Conservation (phyloP, 2,888 invertebrate species). For the Germaria angustata region DNA sequence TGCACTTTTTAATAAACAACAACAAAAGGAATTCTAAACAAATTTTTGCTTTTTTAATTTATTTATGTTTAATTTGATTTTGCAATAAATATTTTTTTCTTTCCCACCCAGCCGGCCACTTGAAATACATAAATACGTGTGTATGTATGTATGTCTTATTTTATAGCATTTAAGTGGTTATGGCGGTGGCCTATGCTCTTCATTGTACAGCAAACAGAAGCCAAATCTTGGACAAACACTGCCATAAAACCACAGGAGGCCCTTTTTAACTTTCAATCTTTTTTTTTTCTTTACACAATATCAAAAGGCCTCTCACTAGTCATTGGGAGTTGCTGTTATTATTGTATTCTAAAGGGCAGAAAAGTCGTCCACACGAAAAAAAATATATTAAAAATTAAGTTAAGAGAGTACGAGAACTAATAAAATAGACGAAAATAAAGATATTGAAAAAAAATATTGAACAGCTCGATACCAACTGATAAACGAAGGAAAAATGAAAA, state of each 20-base stretch:
- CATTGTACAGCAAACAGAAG: constrained; percentile 39
- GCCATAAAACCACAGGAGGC: constrained; percentile 53
- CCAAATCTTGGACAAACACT: constrained; percentile 23
- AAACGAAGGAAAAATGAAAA: background rate
- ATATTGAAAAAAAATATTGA: constrained; percentile 4
- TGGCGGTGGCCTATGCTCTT: background rate
- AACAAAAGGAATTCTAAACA: background rate
- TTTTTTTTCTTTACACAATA: background rate
- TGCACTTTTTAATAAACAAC: constrained; percentile 21
- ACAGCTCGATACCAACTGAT: constrained; percentile 28
- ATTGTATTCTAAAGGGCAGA: no score
- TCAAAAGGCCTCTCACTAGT: constrained; percentile 20
- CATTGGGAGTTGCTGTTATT: constrained; percentile 10
- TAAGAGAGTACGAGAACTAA: background rate
- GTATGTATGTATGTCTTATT: background rate
- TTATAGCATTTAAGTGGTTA: background rate
- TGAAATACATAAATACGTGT: background rate
- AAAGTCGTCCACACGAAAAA: background rate
- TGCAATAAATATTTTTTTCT: constrained; percentile 41
- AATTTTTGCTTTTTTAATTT: background rate
- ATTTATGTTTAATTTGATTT: constrained; percentile 54
- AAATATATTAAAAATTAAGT: background rate
- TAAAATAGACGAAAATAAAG: constrained; percentile 3
- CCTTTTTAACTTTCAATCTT: background rate
- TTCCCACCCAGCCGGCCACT: background rate